Conservation (phyloP, 2,888 invertebrate species). For the Ochropleura plecta region DNA sequence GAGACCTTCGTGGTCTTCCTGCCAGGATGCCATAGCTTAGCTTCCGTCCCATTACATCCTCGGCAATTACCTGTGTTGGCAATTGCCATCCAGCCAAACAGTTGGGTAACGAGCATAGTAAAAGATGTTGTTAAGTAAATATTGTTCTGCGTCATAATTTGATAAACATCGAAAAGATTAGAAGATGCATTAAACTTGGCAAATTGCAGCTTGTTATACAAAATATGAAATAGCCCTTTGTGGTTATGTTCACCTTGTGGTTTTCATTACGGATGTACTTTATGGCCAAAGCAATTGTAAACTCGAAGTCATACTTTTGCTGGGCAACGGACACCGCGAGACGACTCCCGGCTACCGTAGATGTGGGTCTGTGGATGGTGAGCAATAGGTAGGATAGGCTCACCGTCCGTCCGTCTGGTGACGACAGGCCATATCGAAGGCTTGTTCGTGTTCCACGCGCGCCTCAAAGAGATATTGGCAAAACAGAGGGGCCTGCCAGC, state of each 20-base stretch:
- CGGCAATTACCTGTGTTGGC: conserved; percentile 55
- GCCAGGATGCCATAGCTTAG: conserved; percentile 52
- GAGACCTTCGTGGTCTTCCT: conserved; percentile 59
- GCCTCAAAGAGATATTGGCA: too few relatives aligned
- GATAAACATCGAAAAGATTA: conserved; percentile 4
- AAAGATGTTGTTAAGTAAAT: conserved; percentile 10
- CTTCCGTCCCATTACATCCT: conserved; percentile 65
- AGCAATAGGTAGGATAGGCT: too few relatives aligned
- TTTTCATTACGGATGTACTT: conserved; percentile 20
- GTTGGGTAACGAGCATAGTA: conserved; percentile 46
- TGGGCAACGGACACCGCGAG: too few relatives aligned
- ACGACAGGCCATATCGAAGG: too few relatives aligned
- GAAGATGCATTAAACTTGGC: neutral
- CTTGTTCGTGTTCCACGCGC: too few relatives aligned
- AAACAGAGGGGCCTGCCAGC: too few relatives aligned
- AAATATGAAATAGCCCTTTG: neutral
- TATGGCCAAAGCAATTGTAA: conserved; percentile 1
- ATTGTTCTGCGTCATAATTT: conserved; percentile 27
- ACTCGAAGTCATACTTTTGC: neutral
- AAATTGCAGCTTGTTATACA: neutral
- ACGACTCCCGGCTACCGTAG: too few relatives aligned
- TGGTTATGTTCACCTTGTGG: conserved; percentile 7
- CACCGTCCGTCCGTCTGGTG: too few relatives aligned
- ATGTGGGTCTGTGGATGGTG: too few relatives aligned
- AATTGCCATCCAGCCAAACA: conserved; percentile 35